A percentile compares a stretch with the other conserved stretches of the same genome.
phyloP scores from a whole-genome alignment of 1,140 invertebrate genomes.

The Dryas iulia region DNA sequence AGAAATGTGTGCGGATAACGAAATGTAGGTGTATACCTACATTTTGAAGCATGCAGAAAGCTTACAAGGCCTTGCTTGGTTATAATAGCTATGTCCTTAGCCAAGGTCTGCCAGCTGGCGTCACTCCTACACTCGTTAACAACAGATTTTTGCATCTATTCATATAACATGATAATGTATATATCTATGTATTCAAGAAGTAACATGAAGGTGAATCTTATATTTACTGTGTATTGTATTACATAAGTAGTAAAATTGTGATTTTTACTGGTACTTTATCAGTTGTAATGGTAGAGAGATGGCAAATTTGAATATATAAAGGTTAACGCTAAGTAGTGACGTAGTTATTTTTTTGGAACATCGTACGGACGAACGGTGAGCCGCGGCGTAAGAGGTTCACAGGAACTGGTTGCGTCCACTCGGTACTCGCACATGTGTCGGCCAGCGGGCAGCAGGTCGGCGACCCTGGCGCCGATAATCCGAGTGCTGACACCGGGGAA shows the following conservation, averaged over 20 bases:
- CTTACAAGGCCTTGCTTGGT: slow-evolving; percentile 63
- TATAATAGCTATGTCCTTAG: slow-evolving; percentile 67
- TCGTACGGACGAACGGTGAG: slow-evolving; percentile 42
- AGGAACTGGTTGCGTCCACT: slow-evolving; percentile 72
- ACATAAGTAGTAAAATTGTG: not conserved
- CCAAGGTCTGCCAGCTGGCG: slow-evolving; percentile 69
- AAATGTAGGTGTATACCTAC: not conserved
- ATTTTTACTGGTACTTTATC: not conserved
- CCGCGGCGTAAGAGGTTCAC: slow-evolving; percentile 59
- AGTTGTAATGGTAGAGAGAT: not conserved
- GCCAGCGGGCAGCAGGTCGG: slow-evolving; percentile 45
- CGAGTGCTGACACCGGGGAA: slow-evolving; percentile 46
- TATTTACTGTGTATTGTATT: not conserved
- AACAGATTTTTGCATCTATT: slow-evolving; percentile 46
- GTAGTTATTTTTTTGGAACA: slow-evolving; percentile 26
- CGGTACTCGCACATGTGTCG: slow-evolving; percentile 45
- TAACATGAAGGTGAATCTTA: slow-evolving; percentile 6
- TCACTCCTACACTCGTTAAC: slow-evolving; percentile 63
- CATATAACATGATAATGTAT: slow-evolving; percentile 14
- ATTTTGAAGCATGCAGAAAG: slow-evolving; percentile 53
- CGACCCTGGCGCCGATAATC: slow-evolving; percentile 65
- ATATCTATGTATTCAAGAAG: not conserved
- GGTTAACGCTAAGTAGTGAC: slow-evolving; percentile 10
- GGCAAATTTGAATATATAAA: not conserved
- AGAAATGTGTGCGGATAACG: not conserved